Percentiles rank a stretch among this genome's conserved stretches.
These are phyloP conservation scores for Electrophaes corylata DNA, from an alignment of 2,888 invertebrate genomes.

Conservation along the genomic window DNA sequence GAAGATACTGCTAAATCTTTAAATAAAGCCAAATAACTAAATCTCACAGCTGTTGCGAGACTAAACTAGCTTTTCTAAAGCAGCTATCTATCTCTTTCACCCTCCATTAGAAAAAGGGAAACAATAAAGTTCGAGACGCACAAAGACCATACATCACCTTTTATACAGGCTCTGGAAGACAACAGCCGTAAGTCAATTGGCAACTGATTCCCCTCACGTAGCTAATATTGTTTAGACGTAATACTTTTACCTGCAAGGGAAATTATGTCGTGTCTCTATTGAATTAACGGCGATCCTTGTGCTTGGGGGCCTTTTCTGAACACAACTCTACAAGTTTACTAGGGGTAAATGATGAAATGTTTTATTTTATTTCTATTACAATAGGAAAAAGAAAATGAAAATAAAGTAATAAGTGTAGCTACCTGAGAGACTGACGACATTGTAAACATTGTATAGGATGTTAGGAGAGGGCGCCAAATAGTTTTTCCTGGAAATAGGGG, in stretches of 20 bases:
- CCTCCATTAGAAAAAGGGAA: constrained; percentile 42
- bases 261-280: constrained; percentile 68
- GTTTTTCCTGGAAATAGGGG: too few relatives aligned
- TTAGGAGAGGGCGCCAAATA: too few relatives aligned
- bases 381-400: background rate
- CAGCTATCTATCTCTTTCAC: constrained; percentile 24
- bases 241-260: constrained; percentile 70
- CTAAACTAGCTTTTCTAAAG: constrained; percentile 9
- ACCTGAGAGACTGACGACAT: too few relatives aligned
- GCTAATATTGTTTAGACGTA: constrained; percentile 73
- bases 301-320: constrained; percentile 24
- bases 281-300: constrained; percentile 58
- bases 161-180: constrained; percentile 35
- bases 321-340: constrained; percentile 11
- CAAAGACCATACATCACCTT: constrained; percentile 40
- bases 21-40: background rate
- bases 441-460: too few relatives aligned
- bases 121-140: constrained; percentile 42
- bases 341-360: background rate
- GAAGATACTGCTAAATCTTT: too few relatives aligned
- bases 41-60: background rate
- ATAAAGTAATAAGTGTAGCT: too few relatives aligned
- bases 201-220: constrained; percentile 66
- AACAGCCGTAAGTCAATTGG: constrained; percentile 58
- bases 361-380: background rate